These are phyloP conservation scores for Tricholaema leucomelas DNA, from an alignment of 2,113 vertebrate genomes.

Conservation along the genomic window DNA sequence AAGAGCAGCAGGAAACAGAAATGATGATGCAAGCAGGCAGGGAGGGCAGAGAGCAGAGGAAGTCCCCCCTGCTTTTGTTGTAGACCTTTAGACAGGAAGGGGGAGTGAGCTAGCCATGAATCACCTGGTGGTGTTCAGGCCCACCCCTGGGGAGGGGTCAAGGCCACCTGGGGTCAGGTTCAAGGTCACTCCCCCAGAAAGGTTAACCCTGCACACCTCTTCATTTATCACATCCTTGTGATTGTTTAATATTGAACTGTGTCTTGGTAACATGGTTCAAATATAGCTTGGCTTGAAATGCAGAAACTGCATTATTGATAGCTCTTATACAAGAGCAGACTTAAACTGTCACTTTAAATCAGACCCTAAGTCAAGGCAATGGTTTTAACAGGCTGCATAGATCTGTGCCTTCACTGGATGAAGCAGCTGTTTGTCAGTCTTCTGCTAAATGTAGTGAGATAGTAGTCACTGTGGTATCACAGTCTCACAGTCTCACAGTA, in stretches of 20 bases:
- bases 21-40: no score
- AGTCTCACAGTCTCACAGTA: no score
- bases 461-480: conserved; percentile 22
- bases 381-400: conserved; percentile 37
- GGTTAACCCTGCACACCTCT: no score
- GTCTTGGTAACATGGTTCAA: conserved; percentile 45
- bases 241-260: conserved; percentile 60
- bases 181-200: no score
- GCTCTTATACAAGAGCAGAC: conserved; percentile 61
- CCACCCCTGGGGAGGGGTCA: no score
- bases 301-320: conserved; percentile 61
- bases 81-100: no score
- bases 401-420: conserved; percentile 62
- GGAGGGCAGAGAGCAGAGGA: no score
- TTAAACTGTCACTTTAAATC: conserved; percentile 63
- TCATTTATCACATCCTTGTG: conserved; percentile 31
- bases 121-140: no score
- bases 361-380: conserved; percentile 44
- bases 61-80: no score
- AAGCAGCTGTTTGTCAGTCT: conserved; percentile 59
- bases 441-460: conserved; percentile 30
- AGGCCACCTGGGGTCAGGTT: no score
- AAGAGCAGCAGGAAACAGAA: no score
- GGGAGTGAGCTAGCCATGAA: no score
- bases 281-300: conserved; percentile 41